Evolutionary conservation across 2,113 vertebrate genomes (phyloP).

Genomic region (Peromyscus maniculatus): DNA sequence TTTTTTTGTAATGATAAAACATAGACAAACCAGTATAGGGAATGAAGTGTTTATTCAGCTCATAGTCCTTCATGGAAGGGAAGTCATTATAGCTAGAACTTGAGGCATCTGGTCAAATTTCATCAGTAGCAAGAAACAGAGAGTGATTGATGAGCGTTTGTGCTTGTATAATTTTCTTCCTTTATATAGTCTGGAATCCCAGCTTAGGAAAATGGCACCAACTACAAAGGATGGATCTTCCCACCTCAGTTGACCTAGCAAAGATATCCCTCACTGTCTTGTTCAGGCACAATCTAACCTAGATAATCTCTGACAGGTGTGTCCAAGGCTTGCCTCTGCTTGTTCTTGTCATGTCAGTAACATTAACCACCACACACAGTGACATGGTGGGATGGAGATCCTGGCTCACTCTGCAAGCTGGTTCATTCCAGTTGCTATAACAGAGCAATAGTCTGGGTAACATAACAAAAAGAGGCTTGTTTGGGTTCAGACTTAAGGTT

Average conservation of each 20-base stretch:
- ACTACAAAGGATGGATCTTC: neutral
- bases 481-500: neutral
- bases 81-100: neutral
- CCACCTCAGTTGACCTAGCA: neutral
- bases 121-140: neutral
- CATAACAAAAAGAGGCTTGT: neutral
- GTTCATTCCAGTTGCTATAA: neutral
- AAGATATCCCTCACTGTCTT: neutral
- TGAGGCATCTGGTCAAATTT: neutral
- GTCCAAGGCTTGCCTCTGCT: neutral
- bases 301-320: too few relatives aligned
- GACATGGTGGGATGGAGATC: neutral
- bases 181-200: neutral
- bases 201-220: neutral
- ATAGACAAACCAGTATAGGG: neutral
- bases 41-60: neutral
- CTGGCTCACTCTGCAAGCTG: neutral
- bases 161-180: neutral
- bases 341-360: neutral
- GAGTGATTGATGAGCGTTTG: too few relatives aligned
- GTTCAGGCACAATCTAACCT: too few relatives aligned
- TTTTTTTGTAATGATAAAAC: neutral
- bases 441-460: neutral
- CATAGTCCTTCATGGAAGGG: neutral
- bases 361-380: neutral